phyloP scores from a whole-genome alignment of 2,113 vertebrate genomes.

The Hydrolagus affinis region DNA sequence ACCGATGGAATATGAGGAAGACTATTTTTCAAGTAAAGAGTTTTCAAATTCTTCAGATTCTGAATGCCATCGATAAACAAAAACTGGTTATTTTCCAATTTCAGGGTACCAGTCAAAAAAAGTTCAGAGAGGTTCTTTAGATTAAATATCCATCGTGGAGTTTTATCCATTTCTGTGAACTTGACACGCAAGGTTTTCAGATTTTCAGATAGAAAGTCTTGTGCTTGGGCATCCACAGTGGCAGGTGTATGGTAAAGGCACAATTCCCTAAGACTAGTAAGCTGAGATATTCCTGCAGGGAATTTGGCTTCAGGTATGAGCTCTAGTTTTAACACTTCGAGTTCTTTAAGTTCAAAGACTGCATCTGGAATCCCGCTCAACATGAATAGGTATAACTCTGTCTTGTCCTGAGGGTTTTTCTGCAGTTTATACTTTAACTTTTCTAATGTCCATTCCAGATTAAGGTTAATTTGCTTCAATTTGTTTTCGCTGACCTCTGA shows the following conservation, averaged over 20 bases:
- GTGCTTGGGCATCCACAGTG: constrained; percentile 58
- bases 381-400: constrained; percentile 66
- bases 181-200: constrained; percentile 64
- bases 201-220: constrained; percentile 65
- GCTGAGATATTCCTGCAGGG: constrained; percentile 54
- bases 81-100: constrained; percentile 54
- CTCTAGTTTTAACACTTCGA: constrained; percentile 68
- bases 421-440: constrained; percentile 62
- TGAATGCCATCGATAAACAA: constrained; percentile 57
- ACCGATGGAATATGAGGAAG: constrained; percentile 66
- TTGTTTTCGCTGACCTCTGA: constrained; percentile 71
- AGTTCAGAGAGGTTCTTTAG: constrained; percentile 66
- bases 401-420: constrained; percentile 62
- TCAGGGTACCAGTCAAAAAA: constrained; percentile 59
- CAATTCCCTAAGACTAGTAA: constrained; percentile 63
- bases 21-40: constrained; percentile 62
- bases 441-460: constrained; percentile 66
- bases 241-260: constrained; percentile 60
- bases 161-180: constrained; percentile 63
- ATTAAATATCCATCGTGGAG: constrained; percentile 65
- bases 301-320: constrained; percentile 68
- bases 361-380: constrained; percentile 65
- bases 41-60: constrained; percentile 62
- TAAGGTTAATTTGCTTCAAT: constrained; percentile 69
- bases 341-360: constrained; percentile 64